A percentile compares a stretch with the other conserved stretches of the same genome.
Conservation (phyloP, 2,113 vertebrate species). For the Crotophaga sulcirostris region DNA sequence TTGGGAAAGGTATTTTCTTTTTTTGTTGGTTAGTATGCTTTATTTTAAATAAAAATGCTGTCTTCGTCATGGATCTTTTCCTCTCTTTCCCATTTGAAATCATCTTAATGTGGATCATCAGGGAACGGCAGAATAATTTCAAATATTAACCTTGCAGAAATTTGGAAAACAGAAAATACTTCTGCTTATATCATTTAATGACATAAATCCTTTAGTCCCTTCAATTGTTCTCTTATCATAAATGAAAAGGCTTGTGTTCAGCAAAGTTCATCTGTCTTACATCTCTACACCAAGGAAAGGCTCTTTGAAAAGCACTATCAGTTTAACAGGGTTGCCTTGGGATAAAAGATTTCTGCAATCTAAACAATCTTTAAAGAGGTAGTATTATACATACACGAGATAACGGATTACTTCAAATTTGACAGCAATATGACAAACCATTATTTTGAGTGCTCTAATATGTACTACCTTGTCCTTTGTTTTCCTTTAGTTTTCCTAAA, state of each 20-base stretch:
- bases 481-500: background rate
- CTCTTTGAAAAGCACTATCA: background rate
- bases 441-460: background rate
- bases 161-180: background rate
- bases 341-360: background rate
- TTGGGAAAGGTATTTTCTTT: background rate
- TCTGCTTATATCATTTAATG: background rate
- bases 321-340: background rate
- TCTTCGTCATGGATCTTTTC: constrained; percentile 3
- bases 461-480: background rate
- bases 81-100: background rate
- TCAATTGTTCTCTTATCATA: background rate
- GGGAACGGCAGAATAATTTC: background rate
- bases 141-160: background rate
- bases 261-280: background rate
- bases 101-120: background rate
- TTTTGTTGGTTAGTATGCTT: background rate
- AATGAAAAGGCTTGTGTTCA: background rate
- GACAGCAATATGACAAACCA: background rate
- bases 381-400: background rate
- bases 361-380: background rate
- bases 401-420: constrained; percentile 46
- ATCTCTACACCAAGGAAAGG: background rate
- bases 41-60: background rate
- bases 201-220: background rate